phyloP scores from a whole-genome alignment of 2,113 vertebrate genomes.

The Guaruba guarouba region DNA sequence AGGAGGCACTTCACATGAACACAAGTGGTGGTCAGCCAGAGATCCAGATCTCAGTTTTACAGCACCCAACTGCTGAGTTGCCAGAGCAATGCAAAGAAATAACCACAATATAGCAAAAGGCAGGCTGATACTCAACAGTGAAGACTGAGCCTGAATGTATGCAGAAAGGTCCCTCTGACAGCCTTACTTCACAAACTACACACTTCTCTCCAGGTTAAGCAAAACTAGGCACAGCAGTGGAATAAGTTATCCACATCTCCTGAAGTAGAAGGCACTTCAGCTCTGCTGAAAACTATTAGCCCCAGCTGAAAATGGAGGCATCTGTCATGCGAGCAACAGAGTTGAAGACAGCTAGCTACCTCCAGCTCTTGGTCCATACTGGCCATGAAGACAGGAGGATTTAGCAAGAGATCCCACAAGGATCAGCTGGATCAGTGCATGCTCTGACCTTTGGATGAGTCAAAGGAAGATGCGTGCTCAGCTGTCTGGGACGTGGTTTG shows the following conservation, averaged over 20 bases:
- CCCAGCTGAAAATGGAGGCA: not conserved
- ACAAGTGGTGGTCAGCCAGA: not conserved
- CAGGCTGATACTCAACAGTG: not conserved
- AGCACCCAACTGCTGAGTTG: not conserved
- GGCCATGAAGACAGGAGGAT: not conserved
- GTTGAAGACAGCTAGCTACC: not conserved
- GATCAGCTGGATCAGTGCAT: not conserved
- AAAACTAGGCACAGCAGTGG: not conserved
- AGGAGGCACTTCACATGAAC: not conserved
- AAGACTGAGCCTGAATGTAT: accelerated
- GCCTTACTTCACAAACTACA: not conserved
- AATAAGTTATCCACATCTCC: not conserved
- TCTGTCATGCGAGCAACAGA: not conserved
- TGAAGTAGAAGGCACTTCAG: not conserved
- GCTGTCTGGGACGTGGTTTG: not conserved
- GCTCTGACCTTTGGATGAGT: slow-evolving; percentile 26
- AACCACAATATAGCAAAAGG: not conserved
- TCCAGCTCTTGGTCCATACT: not conserved
- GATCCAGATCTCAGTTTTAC: not conserved
- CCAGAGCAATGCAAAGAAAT: not conserved
- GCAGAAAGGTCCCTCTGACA: not conserved
- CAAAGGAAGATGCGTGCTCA: slow-evolving; percentile 15
- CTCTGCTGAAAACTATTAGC: not conserved
- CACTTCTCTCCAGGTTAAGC: not conserved
- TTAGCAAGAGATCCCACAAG: not conserved